Conservation (phyloP, 2,888 invertebrate species). For the Dermolepida albohirtum region DNA sequence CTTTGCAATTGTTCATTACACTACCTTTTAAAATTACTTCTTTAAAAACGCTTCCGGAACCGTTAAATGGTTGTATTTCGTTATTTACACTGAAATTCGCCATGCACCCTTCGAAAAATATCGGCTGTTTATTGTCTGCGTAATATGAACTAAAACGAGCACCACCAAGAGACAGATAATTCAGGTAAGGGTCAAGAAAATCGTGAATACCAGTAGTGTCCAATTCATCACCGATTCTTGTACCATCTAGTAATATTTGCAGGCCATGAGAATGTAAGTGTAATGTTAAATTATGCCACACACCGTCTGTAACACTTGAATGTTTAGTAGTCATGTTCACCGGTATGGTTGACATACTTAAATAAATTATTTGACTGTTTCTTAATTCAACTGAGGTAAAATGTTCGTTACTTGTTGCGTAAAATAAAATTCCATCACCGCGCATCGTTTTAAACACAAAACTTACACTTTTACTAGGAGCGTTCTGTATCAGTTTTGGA, state of each 20-base stretch:
- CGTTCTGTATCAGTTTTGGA: conserved; percentile 47
- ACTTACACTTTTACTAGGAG: conserved; percentile 79
- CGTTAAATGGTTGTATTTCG: conserved; percentile 90
- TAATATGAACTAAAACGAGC: conserved; percentile 73
- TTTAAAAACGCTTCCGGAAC: conserved; percentile 84
- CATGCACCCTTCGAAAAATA: conserved; percentile 89
- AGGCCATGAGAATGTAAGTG: conserved; percentile 78
- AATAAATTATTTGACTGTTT: conserved; percentile 82
- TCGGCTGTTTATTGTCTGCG: conserved; percentile 67
- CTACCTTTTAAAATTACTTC: conserved; percentile 79
- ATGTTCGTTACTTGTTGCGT: conserved; percentile 88
- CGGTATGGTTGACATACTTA: conserved; percentile 80
- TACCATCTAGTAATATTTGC: conserved; percentile 77
- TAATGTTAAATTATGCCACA: conserved; percentile 90
- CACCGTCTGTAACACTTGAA: conserved; percentile 79
- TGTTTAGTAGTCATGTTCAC: conserved; percentile 85
- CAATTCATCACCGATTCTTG: conserved; percentile 83
- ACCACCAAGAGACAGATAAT: conserved; percentile 84
- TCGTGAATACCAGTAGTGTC: conserved; percentile 90
- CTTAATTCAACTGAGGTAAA: conserved; percentile 85
- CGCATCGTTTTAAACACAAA: conserved; percentile 85
- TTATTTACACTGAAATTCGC: conserved; percentile 90
- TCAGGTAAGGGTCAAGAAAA: conserved; percentile 91
- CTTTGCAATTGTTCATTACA: conserved; percentile 80
- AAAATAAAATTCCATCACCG: conserved; percentile 84